Evolutionary conservation across 2,888 invertebrate genomes (phyloP).

Genomic region (Aspidiotus destructor): DNA sequence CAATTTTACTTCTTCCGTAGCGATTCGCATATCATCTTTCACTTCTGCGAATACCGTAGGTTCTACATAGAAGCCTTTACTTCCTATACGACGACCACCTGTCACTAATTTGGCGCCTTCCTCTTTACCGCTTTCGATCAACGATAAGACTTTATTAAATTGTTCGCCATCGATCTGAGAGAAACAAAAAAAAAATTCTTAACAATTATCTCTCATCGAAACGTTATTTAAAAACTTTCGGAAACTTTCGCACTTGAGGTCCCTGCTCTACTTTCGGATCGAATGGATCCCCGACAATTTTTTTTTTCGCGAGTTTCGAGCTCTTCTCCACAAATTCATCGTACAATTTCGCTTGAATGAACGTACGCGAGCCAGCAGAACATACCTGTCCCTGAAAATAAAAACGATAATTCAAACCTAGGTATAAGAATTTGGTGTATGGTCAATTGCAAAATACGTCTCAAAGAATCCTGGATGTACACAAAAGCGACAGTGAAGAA

Average conservation of each 20-base stretch:
- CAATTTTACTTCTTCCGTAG: conserved; percentile 66
- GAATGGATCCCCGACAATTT: conserved; percentile 75
- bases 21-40: conserved; percentile 64
- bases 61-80: conserved; percentile 62
- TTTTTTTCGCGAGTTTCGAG: conserved; percentile 55
- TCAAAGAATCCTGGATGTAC: too few relatives aligned
- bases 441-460: too few relatives aligned
- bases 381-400: conserved; percentile 73
- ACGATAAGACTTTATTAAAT: conserved; percentile 62
- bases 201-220: too few relatives aligned
- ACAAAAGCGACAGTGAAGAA: too few relatives aligned
- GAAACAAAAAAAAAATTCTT: too few relatives aligned
- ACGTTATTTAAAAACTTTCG: not conserved
- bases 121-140: conserved; percentile 65
- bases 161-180: conserved; percentile 59
- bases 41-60: conserved; percentile 74
- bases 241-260: conserved; percentile 55
- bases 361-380: conserved; percentile 79
- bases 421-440: too few relatives aligned
- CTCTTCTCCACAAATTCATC: conserved; percentile 72
- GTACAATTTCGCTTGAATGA: conserved; percentile 77
- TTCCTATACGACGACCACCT: conserved; percentile 62
- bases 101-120: conserved; percentile 68
- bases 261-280: conserved; percentile 59
- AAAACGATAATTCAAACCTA: too few relatives aligned